Base-by-base conservation (phyloP, 2,888 invertebrate genomes). In the Acronicta alni region DNA sequence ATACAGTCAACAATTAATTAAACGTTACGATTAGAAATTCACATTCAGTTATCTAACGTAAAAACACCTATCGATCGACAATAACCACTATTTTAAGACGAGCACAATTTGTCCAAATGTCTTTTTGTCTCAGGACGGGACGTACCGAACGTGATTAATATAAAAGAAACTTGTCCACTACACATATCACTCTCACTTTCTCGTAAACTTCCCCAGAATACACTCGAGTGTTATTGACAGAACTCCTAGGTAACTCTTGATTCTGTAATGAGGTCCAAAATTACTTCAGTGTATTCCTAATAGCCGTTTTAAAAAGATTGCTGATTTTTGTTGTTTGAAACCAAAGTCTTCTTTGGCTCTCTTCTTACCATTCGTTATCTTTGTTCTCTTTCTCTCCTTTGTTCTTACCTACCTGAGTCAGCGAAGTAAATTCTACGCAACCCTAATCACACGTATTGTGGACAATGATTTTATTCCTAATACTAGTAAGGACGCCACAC, bases 401-500 rank as follows among this genome's bases (percentile, higher is more conserved):
- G 26, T 26, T 26, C 30, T 12, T 30, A 12, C 12, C 12, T 10
- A 30, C 26, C 26, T 26, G 10, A 30, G 14, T 14, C 14, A 18
- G 7, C 18, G 14, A 53, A 44, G 3, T 16, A 47, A 23, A 23
- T 45, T 48, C 43, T 44, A 12, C 38, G 12, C 42, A 63, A 52
- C 45, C 48, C 51, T 62, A 58, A 66, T 52, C 42, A 58, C 23
- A 55, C 69, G 37, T 43, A 49, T 52, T 30, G 41, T 65, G 58
- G 58, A 64, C 66, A 64, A 72, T 42, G 8, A 23, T 12, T 58
- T 49, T 61, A 53, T 26, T 35, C 41, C 20, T 60, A 55, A 52
- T 48, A 54, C 77, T 90, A 97, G 89, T 97, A 97, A 15, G 97
- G 97, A 82, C 97, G 95, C 97, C 97, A 97, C 58, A 97, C 97